Evolutionary conservation across 2,797 vertebrate genomes (phyloP), one percentile per base, ranked within the genome.

Genomic region (Amazonetta brasiliensis): DNA sequence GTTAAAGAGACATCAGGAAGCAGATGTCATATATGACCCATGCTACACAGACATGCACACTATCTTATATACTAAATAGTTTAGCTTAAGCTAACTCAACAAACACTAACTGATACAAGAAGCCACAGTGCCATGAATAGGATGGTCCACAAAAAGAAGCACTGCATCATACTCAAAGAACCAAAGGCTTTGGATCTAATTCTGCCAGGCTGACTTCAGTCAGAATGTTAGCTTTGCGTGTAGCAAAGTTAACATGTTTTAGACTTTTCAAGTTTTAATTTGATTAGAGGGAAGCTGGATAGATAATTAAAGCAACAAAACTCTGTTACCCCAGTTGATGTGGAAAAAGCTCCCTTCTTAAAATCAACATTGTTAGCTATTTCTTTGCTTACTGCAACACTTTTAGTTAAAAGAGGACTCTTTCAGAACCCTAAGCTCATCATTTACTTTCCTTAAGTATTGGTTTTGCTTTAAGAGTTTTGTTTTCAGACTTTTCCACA

Each of bases 141-240:
- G n/a, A 37, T 28, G 59, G 35, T 22, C 14, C 19, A 31, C 12
- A 54, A 78, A 54, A 2, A 64, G 2, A 9, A 84, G 18, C 18
- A 26, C 17, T 87, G 41, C 21, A 35, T 41, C 50, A 74, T 12
- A 11, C 8, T 52, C 59, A 83, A 54, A 6, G 4, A 9, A 19
- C 11, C 2, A 0, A 28, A 22, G 10, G 6, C 6, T 89, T 33
- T 1, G 2, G 22, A 9, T 67, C 48, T 30, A 20, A 17, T 33
- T 41, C 3, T n/a, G 33, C 12, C 20, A 37, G 13, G 64, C n/a
- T 66, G 17, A 63, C 41, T 83, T 30, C 50, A 62, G 33, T 1
- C 8, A 25, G 33, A 44, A 14, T 17, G 7, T 11, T 13, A 68
- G 8, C 6, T 17, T 12, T 39, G 6, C 35, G 9, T 48, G 21